These are phyloP conservation scores for Nemopilema nomurai DNA, from an alignment of 30 jellyfish, hydroid and myxozoan species.

Conservation along the genomic window DNA sequence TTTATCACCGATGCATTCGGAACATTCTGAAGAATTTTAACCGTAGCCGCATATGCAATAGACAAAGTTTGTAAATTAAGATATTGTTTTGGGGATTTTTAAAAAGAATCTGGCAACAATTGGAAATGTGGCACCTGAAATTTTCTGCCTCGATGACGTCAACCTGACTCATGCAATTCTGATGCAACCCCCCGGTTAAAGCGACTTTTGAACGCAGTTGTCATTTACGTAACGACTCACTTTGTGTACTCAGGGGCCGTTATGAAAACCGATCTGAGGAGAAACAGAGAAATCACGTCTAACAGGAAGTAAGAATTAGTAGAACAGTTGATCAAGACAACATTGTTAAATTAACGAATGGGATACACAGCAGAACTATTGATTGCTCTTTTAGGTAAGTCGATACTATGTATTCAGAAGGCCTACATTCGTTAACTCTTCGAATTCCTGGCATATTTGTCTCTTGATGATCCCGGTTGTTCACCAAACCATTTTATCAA, in stretches of 20 bases:
- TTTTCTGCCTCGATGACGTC: background rate
- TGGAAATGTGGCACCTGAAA: too few species aligned
- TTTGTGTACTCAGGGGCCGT: background rate
- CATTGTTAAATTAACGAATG: background rate
- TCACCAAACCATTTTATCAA: background rate
- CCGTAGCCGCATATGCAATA: too few species aligned
- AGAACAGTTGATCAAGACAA: background rate
- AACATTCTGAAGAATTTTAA: too few species aligned
- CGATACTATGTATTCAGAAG: background rate
- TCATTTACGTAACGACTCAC: background rate
- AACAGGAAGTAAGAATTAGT: background rate
- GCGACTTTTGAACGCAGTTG: background rate
- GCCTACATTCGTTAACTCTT: background rate
- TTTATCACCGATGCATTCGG: too few species aligned
- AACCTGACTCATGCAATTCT: background rate
- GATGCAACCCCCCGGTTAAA: background rate
- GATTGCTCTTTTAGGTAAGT: background rate
- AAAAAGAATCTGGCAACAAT: too few species aligned
- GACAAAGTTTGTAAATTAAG: too few species aligned
- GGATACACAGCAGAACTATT: background rate
- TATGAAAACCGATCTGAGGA: background rate
- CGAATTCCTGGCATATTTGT: background rate
- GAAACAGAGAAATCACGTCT: background rate
- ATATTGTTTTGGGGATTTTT: too few species aligned
- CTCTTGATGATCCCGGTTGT: background rate